These are phyloP conservation scores for Margarornis squamiger DNA, from an alignment of 2,797 vertebrate genomes.

Conservation along the genomic window DNA sequence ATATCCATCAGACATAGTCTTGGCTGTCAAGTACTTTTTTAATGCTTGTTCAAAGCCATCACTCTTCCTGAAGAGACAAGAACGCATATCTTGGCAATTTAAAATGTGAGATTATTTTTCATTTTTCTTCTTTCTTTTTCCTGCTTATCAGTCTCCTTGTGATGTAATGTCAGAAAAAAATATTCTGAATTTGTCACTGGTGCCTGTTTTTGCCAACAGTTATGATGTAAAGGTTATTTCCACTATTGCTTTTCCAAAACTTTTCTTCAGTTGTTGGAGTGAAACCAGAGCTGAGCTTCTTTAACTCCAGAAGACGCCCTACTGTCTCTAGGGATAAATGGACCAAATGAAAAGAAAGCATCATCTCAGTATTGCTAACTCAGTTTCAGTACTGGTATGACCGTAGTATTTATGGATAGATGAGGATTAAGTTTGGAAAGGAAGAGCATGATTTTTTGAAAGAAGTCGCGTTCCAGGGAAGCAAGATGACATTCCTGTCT, in stretches of 20 bases:
- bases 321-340: background rate
- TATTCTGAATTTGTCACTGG: background rate
- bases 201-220: constrained; percentile 23
- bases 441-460: background rate
- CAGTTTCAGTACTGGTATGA: background rate
- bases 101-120: background rate
- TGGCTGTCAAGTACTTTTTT: background rate
- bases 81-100: background rate
- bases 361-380: background rate
- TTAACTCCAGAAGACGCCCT: background rate
- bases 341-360: background rate
- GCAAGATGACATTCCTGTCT: background rate
- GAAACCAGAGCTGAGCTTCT: background rate
- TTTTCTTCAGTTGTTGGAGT: background rate
- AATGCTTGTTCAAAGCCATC: background rate
- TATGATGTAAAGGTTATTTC: constrained; percentile 22
- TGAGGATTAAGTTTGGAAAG: background rate
- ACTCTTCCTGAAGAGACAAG: background rate
- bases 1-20: background rate
- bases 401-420: background rate
- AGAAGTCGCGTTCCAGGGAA: background rate
- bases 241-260: background rate
- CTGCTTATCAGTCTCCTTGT: background rate
- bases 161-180: background rate
- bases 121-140: background rate